Evolutionary conservation across 2,888 invertebrate genomes (phyloP), one percentile per base, ranked within the genome.

Genomic region (Drosophila demipolita): DNA sequence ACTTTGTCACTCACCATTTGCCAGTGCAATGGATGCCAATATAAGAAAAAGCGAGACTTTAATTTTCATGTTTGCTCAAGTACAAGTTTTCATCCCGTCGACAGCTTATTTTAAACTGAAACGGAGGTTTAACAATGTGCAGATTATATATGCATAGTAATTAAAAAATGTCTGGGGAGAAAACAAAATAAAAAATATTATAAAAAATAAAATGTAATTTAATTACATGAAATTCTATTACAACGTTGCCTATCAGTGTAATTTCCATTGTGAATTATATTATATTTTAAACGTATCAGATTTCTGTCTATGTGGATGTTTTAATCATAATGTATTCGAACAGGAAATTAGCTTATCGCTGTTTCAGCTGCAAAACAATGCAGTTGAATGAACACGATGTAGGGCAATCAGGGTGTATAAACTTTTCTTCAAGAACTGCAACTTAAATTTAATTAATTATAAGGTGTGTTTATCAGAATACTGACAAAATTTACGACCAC

Each of bases 1-100:
- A 53, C 48, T 36, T 64, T 45, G 1, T 1, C 7, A 60, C 79
- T 79, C 17, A 79, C 81, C 74, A 8, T 59, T 52, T 29, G 71
- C 45, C 26, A 82, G 20, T 9, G 67, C 62, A 36, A 77, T 42
- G 4, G 20, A 5, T 9, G 49, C 36, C 20, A 69, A 8, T 9
- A 69, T 3, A 8, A 79, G 32, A 9, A 73, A 3, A 3, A 77
- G 4, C 11, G 35, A 53, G 3, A 62, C 1, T 68, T 70, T 66
- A 4, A 80, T 32, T 32, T 65, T 71, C 80, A 80, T 80, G n/a
- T 9, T 35, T 45, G 23, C 5, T 2, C 15, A 45, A 45, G 23
- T 23, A 9, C n/a, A 8, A 9, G 60, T 32, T 60, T 29, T 33
- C 33, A n/a, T 20, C n/a, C 29, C 23, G 23, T 11, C n/a, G 50